Base-by-base conservation (phyloP, 2,113 vertebrate species). In the Dipodomys stephensi region DNA sequence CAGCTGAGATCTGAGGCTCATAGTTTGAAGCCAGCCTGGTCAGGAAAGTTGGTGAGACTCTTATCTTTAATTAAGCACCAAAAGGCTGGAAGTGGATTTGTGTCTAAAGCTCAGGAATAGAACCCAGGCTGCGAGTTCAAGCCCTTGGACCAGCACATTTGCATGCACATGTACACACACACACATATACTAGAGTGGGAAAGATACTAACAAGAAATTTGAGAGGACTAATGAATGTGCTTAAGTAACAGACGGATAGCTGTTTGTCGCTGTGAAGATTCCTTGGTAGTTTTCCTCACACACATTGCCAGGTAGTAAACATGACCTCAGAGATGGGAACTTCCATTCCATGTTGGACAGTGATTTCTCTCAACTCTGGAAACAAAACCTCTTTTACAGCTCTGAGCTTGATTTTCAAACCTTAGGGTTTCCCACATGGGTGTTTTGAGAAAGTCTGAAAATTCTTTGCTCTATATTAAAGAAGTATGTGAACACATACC, bases 361-460 rank as follows among this genome's bases (percentile, higher is more conserved):
- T 81, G 44, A 73, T 73, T 90, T 74, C 49, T 35, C 87, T 97
- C 57, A 73, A 22, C 76, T 91, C 91, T n/a, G 83, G 93, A 92
- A 76, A 95, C 97, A 96, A 93, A 85, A 62, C 78, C 65, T 60
- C 82, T 35, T 96, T 95, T 84, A 82, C 84, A 93, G 28, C 46
- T 79, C 77, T 22, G 53, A 95, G 30, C 78, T 57, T 96, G 35
- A 44, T 83, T 94, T 95, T 89, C 84, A 91, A 46, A 73, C 74
- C 78, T 78, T 84, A 89, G 72, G 39, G 35, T 76, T 96, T 93
- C 74, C 89, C 89, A 74, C 71, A 35, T 92, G 64, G 79, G 28
- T 92, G 39, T 95, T 94, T 84, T 73, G 67, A 90, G 57, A 49
- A 67, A 93, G 53, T 90, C 53, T 92, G 78, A 89, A 91, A 95